Evolutionary conservation across 2,888 invertebrate genomes (phyloP), one percentile per base, ranked within the genome.

Genomic region (Desoria tigrina): DNA sequence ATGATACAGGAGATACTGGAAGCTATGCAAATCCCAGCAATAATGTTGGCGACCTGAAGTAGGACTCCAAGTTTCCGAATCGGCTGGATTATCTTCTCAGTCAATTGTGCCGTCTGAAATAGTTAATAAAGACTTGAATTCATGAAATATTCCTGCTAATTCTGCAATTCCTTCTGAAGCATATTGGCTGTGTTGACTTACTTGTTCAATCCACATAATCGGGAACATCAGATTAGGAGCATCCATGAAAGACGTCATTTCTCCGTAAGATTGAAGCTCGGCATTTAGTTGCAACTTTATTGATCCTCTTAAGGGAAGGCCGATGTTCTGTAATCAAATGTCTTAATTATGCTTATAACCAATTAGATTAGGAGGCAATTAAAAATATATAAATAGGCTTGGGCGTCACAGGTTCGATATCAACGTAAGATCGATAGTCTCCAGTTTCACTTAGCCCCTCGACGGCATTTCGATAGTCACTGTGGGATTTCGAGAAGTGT

Each of bases 121-220:
- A 32, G 14, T n/a, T 26, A 2, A 23, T 21, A 37, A 42, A 45
- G 7, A 18, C 16, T 49, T 24, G 24, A 61, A 24, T 39, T 28
- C 24, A 51, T 2, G 16, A 42, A 51, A 32, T 16, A 54, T 1
- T 24, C 32, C 23, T 16, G n/a, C 26, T 26, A 39, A 50, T 59
- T n/a, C n/a, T n/a, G n/a, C n/a, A n/a, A n/a, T n/a, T n/a, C n/a
- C n/a, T 32, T 32, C 32, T 7, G 4, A 32, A 32, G 11, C 6
- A 7, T 32, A 11, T 32, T 32, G 32, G 32, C 32, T 11, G n/a
- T n/a, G n/a, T 32, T 32, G 11, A 32, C 14, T 56, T 67, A 76
- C 76, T 70, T 76, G 69, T 56, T 76, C 74, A 49, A 72, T 67
- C 74, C 74, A 74, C 1, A 76, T 16, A 2, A 76, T 39, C 1